These are phyloP conservation scores for Scaptomyza reducta DNA, from an alignment of 2,888 invertebrate genomes.

Conservation along the genomic window DNA sequence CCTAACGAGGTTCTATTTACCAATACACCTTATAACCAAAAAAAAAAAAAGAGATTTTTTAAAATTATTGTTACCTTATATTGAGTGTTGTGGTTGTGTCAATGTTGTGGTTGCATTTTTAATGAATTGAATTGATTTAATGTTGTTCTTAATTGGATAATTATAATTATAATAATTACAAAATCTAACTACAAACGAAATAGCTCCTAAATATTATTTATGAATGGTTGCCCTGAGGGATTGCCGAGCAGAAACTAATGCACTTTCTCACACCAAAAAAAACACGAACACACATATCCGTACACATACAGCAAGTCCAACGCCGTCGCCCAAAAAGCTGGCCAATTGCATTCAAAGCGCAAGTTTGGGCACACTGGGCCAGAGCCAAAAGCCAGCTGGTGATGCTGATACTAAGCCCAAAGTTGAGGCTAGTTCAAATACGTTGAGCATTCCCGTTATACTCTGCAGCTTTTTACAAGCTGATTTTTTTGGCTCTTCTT, in stretches of 20 bases:
- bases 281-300: constrained; percentile 12
- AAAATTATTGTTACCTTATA: constrained; percentile 43
- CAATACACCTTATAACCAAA: constrained; percentile 42
- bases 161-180: constrained; percentile 1
- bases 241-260: constrained; percentile 45
- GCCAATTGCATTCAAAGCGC: constrained; percentile 54
- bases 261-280: constrained; percentile 46
- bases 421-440: constrained; percentile 40
- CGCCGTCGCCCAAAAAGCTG: constrained; percentile 35
- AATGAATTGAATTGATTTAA: constrained; percentile 63
- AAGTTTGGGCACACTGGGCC: constrained; percentile 62
- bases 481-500: constrained; percentile 78
- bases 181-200: constrained; percentile 5
- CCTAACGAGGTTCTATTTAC: constrained; percentile 65
- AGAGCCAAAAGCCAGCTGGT: constrained; percentile 12
- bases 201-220: constrained; percentile 8
- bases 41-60: constrained; percentile 21
- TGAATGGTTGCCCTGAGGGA: constrained; percentile 26
- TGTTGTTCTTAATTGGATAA: constrained; percentile 56
- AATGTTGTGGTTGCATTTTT: constrained; percentile 84
- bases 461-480: constrained; percentile 85
- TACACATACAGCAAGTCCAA: constrained; percentile 23
- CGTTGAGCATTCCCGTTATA: constrained; percentile 84
- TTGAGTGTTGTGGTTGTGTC: constrained; percentile 84
- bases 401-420: constrained; percentile 10